Percentiles rank a stretch among this genome's conserved stretches.
Conservation (phyloP, 2,797 vertebrate genomes). For the Dallia pectoralis region DNA sequence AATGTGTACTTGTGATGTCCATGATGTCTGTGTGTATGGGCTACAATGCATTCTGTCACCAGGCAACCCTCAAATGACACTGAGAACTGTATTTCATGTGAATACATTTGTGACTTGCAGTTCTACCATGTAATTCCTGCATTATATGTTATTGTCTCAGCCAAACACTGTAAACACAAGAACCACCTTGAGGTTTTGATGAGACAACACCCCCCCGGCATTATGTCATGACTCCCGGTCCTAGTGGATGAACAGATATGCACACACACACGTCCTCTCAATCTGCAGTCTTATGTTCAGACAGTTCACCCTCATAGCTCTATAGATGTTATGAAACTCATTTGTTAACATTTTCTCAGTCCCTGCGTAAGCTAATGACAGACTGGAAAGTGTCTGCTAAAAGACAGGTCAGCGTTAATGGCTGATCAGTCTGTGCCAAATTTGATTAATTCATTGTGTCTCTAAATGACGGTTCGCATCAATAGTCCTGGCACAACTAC, state of each 20-base stretch:
- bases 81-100: background rate
- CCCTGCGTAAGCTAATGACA: background rate
- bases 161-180: slow-evolving; percentile 9
- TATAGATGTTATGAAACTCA: background rate
- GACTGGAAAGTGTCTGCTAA: background rate
- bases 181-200: background rate
- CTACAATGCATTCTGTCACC: slow-evolving; percentile 11
- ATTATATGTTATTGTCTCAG: background rate
- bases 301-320: background rate
- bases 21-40: background rate
- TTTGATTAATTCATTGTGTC: background rate
- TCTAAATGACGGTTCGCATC: background rate
- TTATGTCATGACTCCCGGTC: no score
- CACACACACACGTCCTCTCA: background rate
- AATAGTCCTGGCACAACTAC: background rate
- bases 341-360: background rate
- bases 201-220: background rate
- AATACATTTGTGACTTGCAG: background rate
- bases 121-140: background rate
- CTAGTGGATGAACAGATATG: background rate
- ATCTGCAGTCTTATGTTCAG: background rate
- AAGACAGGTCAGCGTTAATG: background rate
- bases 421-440: background rate
- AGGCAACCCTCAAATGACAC: no score
- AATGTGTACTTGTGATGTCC: background rate